phyloP scores from a whole-genome alignment of 1,140 invertebrate genomes.

The Bombyx mandarina region DNA sequence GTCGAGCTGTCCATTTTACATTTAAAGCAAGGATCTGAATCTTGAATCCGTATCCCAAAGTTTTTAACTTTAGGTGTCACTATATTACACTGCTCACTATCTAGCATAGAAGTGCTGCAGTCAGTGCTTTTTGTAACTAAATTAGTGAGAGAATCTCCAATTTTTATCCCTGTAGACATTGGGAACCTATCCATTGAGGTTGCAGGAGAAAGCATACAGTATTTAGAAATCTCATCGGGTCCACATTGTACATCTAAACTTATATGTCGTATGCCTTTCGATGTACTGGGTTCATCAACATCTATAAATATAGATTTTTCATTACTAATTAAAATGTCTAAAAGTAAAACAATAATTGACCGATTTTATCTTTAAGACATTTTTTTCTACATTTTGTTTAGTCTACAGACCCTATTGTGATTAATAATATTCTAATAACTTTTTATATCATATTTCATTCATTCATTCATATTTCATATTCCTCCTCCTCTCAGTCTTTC shows the following conservation, averaged over 20 bases:
- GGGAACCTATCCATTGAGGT: constrained; percentile 30
- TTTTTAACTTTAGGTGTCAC: constrained; percentile 16
- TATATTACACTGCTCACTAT: constrained; percentile 10
- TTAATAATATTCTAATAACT: too few relatives aligned
- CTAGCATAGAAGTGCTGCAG: constrained; percentile 28
- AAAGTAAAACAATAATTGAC: neutral
- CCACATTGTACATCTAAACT: constrained; percentile 56
- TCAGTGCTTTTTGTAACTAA: constrained; percentile 20
- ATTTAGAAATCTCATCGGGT: constrained; percentile 26
- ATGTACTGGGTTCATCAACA: constrained; percentile 58
- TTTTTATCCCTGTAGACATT: constrained; percentile 32
- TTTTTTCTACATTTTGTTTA: too few relatives aligned
- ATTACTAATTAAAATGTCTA: constrained; percentile 1
- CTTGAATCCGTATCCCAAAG: constrained; percentile 41
- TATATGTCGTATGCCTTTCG: constrained; percentile 48
- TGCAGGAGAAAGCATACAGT: constrained; percentile 22
- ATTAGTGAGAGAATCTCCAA: constrained; percentile 23
- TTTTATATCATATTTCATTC: too few relatives aligned
- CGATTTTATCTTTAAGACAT: neutral
- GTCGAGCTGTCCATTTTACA: constrained; percentile 19
- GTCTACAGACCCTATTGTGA: too few relatives aligned
- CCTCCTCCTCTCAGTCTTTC: too few relatives aligned
- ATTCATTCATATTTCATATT: too few relatives aligned
- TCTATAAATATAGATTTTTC: constrained; percentile 25
- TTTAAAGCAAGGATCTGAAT: constrained; percentile 30